Conservation (phyloP, 2,888 invertebrate genomes). For the Spisula subtruncata region DNA sequence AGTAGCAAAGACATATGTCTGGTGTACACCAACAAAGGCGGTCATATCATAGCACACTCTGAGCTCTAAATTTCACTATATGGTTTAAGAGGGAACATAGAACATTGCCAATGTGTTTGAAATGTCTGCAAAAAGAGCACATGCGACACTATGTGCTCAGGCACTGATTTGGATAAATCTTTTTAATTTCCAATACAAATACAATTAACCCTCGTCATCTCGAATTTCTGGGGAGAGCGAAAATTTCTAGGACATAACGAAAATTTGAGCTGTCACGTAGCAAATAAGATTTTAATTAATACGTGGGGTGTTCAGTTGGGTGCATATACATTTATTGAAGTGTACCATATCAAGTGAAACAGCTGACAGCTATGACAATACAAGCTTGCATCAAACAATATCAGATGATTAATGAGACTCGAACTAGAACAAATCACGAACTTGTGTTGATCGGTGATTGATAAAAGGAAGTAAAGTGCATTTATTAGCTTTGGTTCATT, state of each 20-base stretch:
- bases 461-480: not conserved
- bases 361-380: conserved; percentile 39
- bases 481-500: not conserved
- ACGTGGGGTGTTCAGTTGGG: not conserved
- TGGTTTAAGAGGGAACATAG: too few relatives aligned
- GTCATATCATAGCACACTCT: not conserved
- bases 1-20: not conserved
- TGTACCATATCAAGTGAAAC: conserved; percentile 30
- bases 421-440: not conserved
- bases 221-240: too few relatives aligned
- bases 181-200: not conserved
- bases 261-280: not conserved
- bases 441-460: not conserved
- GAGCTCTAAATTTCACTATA: too few relatives aligned
- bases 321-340: not conserved
- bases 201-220: too few relatives aligned
- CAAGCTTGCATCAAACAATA: conserved; percentile 35
- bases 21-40: not conserved
- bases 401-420: conserved; percentile 28
- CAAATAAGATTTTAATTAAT: conserved; percentile 17
- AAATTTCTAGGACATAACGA: too few relatives aligned
- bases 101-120: not conserved
- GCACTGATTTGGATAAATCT: not conserved
- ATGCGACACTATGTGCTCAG: not conserved
- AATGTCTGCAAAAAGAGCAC: not conserved